Evolutionary conservation across 1,140 invertebrate genomes (phyloP).

Genomic region (Microplitis mediator): DNA sequence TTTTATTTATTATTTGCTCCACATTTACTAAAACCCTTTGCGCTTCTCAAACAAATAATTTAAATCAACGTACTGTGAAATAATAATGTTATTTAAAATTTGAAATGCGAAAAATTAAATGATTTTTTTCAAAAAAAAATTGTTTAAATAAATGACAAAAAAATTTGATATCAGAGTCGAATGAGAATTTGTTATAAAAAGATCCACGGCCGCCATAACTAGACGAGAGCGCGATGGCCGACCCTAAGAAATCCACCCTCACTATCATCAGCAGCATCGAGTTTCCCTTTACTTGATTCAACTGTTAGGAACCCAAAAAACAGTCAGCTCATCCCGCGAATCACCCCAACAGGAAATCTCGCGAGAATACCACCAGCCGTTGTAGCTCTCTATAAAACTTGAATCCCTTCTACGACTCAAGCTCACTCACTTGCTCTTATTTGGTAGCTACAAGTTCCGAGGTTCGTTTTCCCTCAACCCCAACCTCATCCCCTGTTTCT

Average conservation of each 20-base stretch:
- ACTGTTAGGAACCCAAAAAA: slow-evolving; percentile 14
- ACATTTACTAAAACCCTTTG: too few species aligned
- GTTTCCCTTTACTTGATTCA: slow-evolving; percentile 24
- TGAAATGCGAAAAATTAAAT: too few species aligned
- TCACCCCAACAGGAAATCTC: slow-evolving; percentile 38
- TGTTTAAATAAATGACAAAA: neutral
- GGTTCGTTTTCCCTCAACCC: slow-evolving; percentile 10
- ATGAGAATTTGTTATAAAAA: neutral
- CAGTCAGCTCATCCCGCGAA: slow-evolving; percentile 13
- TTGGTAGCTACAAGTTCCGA: neutral
- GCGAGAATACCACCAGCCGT: slow-evolving; percentile 50
- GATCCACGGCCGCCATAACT: slow-evolving; percentile 54
- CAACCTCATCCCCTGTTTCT: slow-evolving; percentile 1
- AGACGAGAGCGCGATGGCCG: slow-evolving; percentile 58
- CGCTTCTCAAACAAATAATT: too few species aligned
- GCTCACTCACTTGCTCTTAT: slow-evolving; percentile 1
- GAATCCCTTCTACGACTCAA: slow-evolving; percentile 7
- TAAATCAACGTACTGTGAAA: too few species aligned
- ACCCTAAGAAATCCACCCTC: slow-evolving; percentile 56
- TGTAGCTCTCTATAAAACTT: slow-evolving; percentile 26
- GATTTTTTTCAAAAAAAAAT: too few species aligned
- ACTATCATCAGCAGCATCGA: slow-evolving; percentile 48
- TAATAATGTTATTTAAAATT: too few species aligned
- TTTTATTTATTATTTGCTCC: too few species aligned
- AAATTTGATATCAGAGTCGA: neutral